A percentile compares a stretch with the other conserved stretches of the same genome.
Conservation (phyloP, 2,113 vertebrate genomes). For the Calidris pygmaea region DNA sequence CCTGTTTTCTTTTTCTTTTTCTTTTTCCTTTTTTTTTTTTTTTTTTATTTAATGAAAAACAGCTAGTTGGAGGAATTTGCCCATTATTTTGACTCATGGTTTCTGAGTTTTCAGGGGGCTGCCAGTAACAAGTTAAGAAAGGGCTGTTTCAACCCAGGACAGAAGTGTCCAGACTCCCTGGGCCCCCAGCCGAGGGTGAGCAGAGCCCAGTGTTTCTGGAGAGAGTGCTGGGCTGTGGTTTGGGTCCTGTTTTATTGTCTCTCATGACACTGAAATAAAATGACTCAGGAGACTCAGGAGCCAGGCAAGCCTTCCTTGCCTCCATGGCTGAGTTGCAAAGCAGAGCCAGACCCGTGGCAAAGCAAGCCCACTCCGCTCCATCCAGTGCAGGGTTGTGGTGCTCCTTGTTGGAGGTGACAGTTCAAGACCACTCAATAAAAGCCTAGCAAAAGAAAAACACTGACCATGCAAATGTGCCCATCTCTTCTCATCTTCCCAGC, state of each 20-base stretch:
- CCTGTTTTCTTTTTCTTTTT: fast-evolving
- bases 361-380: neutral
- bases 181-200: constrained; percentile 9
- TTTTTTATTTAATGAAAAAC: neutral
- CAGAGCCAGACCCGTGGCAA: neutral
- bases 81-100: neutral
- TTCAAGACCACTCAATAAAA: neutral
- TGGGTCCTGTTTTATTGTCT: neutral
- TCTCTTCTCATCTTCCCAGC: neutral
- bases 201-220: constrained; percentile 1
- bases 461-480: neutral
- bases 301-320: neutral
- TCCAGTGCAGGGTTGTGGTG: neutral
- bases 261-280: neutral
- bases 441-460: neutral
- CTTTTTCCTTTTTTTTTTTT: neutral
- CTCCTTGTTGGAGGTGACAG: neutral
- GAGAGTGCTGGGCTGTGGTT: neutral
- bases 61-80: neutral
- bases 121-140: neutral
- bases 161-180: neutral
- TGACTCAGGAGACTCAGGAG: neutral
- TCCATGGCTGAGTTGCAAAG: neutral
- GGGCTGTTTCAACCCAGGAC: neutral
- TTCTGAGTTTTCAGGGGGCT: neutral